phyloP scores from a whole-genome alignment of 2,797 vertebrate species.

The Delichon dasypus region DNA sequence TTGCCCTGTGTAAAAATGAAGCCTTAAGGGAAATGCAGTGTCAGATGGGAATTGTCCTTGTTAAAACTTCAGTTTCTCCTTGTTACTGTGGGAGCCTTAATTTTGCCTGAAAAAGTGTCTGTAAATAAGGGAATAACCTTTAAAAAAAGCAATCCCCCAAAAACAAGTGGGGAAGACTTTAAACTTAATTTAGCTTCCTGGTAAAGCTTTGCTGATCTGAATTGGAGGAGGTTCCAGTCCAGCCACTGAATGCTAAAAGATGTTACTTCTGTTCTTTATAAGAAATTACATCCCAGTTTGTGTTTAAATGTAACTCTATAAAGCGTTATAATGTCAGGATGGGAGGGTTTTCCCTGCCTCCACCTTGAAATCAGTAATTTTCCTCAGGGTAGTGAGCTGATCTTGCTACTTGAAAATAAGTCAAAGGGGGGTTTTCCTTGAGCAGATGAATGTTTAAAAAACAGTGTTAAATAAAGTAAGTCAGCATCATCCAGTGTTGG shows the following conservation, averaged over 20 bases:
- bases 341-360: background rate
- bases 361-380: background rate
- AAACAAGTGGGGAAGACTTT: background rate
- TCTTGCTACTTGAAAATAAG: background rate
- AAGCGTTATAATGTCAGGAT: background rate
- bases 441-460: background rate
- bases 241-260: fast-evolving
- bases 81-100: background rate
- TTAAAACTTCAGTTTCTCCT: background rate
- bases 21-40: background rate
- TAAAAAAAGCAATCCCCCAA: fast-evolving
- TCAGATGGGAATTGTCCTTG: background rate
- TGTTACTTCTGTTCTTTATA: fast-evolving
- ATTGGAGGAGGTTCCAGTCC: background rate
- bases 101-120: background rate
- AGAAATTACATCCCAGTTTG: background rate
- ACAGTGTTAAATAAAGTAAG: background rate
- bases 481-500: background rate
- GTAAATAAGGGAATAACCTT: background rate
- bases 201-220: background rate
- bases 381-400: background rate
- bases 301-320: background rate
- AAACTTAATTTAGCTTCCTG: background rate
- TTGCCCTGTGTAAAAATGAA: background rate
- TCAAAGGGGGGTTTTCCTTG: background rate